These are phyloP conservation scores for Caenorhabditis doughertyi DNA, from an alignment of 2,888 invertebrate genomes.

Conservation along the genomic window DNA sequence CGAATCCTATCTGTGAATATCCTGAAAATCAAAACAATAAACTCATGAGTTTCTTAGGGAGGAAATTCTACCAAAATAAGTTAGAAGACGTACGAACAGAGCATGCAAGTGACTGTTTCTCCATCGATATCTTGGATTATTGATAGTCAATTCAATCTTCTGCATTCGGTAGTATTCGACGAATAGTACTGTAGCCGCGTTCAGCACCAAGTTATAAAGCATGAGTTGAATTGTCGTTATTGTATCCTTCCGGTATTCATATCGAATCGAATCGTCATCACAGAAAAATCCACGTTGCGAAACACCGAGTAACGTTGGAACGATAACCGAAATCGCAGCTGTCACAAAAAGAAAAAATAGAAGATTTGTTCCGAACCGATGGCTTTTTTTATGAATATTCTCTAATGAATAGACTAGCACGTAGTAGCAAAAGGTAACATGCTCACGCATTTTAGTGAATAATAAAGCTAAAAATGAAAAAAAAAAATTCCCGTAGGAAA, in stretches of 20 bases:
- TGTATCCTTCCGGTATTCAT: conserved; percentile 65
- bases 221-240: conserved; percentile 60
- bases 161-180: conserved; percentile 69
- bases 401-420: conserved; percentile 13
- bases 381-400: not conserved
- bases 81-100: conserved; percentile 67
- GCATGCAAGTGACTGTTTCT: conserved; percentile 69
- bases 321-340: conserved; percentile 64
- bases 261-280: conserved; percentile 72
- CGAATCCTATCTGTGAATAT: conserved; percentile 75
- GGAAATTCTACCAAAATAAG: conserved; percentile 74
- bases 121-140: conserved; percentile 67
- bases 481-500: not conserved
- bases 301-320: conserved; percentile 66
- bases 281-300: conserved; percentile 73
- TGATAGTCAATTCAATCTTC: conserved; percentile 58
- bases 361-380: conserved; percentile 13
- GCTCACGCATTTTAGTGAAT: conserved; percentile 10
- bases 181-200: conserved; percentile 60
- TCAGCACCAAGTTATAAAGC: conserved; percentile 58
- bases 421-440: conserved; percentile 11
- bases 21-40: conserved; percentile 48
- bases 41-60: no score
- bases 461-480: not conserved
- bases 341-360: conserved; percentile 32